Percentiles rank a stretch among this genome's conserved stretches.
Evolutionary conservation across 2,797 vertebrate genomes (phyloP).

Genomic region (Helostoma temminkii): DNA sequence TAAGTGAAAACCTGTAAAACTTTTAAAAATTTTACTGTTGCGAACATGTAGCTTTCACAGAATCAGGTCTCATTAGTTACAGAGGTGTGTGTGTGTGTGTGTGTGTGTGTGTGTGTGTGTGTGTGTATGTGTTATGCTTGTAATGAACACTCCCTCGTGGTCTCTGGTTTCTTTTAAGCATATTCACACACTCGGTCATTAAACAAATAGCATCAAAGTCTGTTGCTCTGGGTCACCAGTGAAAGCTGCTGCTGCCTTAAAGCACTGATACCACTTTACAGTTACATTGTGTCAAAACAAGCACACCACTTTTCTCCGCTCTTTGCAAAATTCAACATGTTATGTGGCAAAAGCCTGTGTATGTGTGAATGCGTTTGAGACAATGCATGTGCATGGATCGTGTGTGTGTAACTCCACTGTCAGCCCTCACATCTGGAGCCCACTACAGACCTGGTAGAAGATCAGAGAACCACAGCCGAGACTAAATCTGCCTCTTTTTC

Average conservation of each 20-base stretch:
- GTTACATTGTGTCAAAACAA: conserved; percentile 40
- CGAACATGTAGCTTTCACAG: no score
- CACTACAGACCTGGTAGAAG: conserved; percentile 51
- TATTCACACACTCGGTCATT: neutral
- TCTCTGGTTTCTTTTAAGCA: neutral
- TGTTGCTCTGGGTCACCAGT: conserved; percentile 14
- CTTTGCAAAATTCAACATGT: conserved; percentile 21
- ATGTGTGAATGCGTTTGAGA: conserved; percentile 20
- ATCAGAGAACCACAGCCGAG: conserved; percentile 59
- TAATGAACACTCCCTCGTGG: neutral
- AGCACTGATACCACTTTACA: conserved; percentile 26
- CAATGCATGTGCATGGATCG: conserved; percentile 16
- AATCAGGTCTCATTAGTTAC: conserved; percentile 25
- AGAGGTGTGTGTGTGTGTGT: no score
- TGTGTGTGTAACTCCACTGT: conserved; percentile 28
- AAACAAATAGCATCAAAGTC: conserved; percentile 30
- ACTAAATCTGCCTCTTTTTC: conserved; percentile 53
- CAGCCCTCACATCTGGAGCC: conserved; percentile 74
- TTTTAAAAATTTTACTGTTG: conserved; percentile 3
- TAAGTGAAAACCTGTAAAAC: neutral
- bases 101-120: no score
- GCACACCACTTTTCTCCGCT: conserved; percentile 16
- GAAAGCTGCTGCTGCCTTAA: conserved; percentile 29
- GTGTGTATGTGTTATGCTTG: neutral
- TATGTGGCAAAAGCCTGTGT: conserved; percentile 2